Evolutionary conservation across 2,113 vertebrate genomes (phyloP), one percentile per base, ranked within the genome.

Genomic region (Gymnarchus niloticus): DNA sequence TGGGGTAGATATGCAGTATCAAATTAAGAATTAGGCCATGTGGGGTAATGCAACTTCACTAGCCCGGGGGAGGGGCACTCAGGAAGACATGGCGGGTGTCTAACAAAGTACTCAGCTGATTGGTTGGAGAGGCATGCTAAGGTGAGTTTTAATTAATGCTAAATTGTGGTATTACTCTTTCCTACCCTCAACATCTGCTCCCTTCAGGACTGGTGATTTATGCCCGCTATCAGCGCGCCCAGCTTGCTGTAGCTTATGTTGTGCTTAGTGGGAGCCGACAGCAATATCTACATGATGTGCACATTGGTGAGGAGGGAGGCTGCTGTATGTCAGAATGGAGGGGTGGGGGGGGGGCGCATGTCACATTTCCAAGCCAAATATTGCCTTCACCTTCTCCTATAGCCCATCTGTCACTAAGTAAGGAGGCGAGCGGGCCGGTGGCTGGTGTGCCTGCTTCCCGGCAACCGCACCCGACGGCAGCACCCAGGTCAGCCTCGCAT

Each of bases 121-220:
- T 92, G 87, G 92, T 92, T 91, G 93, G 92, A 93, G 94, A 95
- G 91, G 92, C 92, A 90, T 91, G 94, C 94, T 96, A 96, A 96
- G 93, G 95, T 96, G 95, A 96, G 95, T 96, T 96, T 96, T 96
- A 97, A 96, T 97, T 95, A 96, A 94, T 93, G 96, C 95, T 96
- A 96, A 97, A 96, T 95, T 95, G 95, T 96, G 93, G 93, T 96
- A 96, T 96, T 96, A 96, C 93, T 95, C 94, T 95, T 96, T 96
- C 93, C 94, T 94, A 94, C 93, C 93, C 94, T 90, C 92, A 95
- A 95, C 96, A 97, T 95, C 96, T 97, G 96, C 95, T 97, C 95
- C 95, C 95, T 96, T 96, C 96, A 97, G 93, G 93, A 95, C 91
- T 88, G 90, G 95, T 97, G 96, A 97, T 97, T 96, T 96, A 97